These are phyloP conservation scores for Micropterix aruncella DNA, from an alignment of 2,888 invertebrate species.

Conservation along the genomic window DNA sequence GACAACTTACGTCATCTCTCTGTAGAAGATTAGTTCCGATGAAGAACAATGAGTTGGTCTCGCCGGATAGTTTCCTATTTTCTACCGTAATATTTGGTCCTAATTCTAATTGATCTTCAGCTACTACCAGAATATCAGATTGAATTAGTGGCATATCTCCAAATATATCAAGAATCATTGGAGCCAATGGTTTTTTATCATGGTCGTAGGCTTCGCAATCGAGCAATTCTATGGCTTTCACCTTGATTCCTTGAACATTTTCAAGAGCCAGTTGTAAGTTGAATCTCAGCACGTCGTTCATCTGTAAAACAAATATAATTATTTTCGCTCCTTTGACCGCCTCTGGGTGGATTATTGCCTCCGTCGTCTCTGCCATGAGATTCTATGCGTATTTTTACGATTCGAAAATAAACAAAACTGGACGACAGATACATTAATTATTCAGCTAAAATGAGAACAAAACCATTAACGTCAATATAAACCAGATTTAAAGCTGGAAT, in stretches of 20 bases:
- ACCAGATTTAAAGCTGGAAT: too few relatives aligned
- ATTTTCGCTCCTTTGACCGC: too few relatives aligned
- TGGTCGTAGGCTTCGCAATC: constrained; percentile 36
- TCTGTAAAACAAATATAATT: constrained; percentile 17
- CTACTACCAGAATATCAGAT: constrained; percentile 45
- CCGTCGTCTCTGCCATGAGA: too few relatives aligned
- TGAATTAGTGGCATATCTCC: constrained; percentile 56
- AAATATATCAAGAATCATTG: constrained; percentile 40
- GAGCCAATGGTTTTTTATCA: constrained; percentile 33
- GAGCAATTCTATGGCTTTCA: constrained; percentile 41
- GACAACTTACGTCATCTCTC: constrained; percentile 28
- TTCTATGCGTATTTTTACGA: too few relatives aligned
- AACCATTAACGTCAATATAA: too few relatives aligned
- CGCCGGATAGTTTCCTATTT: constrained; percentile 43
- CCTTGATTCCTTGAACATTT: constrained; percentile 47
- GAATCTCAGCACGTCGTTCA: constrained; percentile 40
- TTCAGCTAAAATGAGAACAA: too few relatives aligned
- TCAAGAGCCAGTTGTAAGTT: constrained; percentile 60
- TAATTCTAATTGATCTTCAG: constrained; percentile 32
- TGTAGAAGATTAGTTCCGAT: constrained; percentile 35
- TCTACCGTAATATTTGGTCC: constrained; percentile 39
- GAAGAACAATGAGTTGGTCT: constrained; percentile 35
- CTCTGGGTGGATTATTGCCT: too few relatives aligned
- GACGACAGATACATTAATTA: too few relatives aligned
- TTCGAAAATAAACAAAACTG: too few relatives aligned